Evolutionary conservation across 2,113 vertebrate genomes (phyloP).

Genomic region (Engystomops pustulosus): DNA sequence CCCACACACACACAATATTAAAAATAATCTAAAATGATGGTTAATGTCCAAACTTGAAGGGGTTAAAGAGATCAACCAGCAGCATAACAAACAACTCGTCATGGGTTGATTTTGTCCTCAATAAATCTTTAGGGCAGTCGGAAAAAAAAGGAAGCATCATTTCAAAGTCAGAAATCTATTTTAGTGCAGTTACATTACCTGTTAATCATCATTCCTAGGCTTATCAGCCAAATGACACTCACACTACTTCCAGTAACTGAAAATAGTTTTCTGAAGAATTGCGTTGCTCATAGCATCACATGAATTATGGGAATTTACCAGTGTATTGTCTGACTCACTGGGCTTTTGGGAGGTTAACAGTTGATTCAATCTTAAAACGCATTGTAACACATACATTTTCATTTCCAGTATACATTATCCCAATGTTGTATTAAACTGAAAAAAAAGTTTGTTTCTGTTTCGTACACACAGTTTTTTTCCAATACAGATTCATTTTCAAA

Average conservation of each 20-base stretch:
- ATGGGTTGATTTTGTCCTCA: too few relatives aligned
- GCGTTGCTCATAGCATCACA: slow-evolving; percentile 15
- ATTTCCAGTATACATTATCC: background rate
- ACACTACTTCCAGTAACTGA: slow-evolving; percentile 25
- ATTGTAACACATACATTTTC: background rate
- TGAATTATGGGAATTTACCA: slow-evolving; percentile 25
- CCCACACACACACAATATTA: too few relatives aligned
- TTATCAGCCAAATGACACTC: slow-evolving; percentile 8
- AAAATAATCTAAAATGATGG: too few relatives aligned
- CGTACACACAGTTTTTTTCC: background rate
- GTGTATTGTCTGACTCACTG: slow-evolving; percentile 33
- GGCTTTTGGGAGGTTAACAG: slow-evolving; percentile 13
- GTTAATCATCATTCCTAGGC: slow-evolving; percentile 16
- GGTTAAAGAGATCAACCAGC: too few relatives aligned
- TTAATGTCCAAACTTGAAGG: too few relatives aligned
- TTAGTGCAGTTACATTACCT: background rate
- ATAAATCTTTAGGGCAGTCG: too few relatives aligned
- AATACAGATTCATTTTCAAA: background rate
- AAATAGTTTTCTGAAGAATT: slow-evolving; percentile 14
- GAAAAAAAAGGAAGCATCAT: background rate
- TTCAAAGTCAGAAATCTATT: slow-evolving; percentile 8
- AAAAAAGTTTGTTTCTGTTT: background rate
- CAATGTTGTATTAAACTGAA: background rate
- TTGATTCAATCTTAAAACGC: background rate
- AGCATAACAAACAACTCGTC: too few relatives aligned